Conservation (phyloP, 2,113 vertebrate genomes). For the Neodon shergylaensis region DNA sequence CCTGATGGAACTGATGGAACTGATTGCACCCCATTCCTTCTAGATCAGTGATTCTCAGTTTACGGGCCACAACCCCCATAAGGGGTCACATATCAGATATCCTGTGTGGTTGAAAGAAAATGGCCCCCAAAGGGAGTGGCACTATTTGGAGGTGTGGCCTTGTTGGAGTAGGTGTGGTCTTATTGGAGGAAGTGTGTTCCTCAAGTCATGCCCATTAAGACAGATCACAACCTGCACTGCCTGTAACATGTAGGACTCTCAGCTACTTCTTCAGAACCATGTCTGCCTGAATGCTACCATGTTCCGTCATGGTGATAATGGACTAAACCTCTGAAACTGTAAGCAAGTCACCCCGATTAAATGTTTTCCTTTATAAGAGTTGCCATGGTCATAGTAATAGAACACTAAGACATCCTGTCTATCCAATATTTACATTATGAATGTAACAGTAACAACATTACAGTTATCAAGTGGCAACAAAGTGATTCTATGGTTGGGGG, state of each 20-base stretch:
- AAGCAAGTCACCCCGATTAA: background rate
- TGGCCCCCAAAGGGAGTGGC: background rate
- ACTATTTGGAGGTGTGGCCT: background rate
- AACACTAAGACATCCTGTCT: background rate
- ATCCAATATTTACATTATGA: background rate
- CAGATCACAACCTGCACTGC: background rate
- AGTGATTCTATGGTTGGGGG: background rate
- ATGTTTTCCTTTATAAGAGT: background rate
- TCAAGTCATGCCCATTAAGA: background rate
- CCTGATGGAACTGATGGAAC: background rate
- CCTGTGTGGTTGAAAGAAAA: background rate
- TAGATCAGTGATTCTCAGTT: background rate
- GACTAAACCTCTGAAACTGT: background rate
- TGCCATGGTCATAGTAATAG: background rate
- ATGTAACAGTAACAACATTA: background rate
- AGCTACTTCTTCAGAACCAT: background rate
- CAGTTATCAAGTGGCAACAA: background rate
- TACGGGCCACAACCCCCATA: background rate
- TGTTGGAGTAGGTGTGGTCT: background rate
- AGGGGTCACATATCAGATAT: background rate
- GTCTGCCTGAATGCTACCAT: background rate
- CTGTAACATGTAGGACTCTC: background rate
- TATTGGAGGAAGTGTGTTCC: background rate
- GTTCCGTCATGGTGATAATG: background rate
- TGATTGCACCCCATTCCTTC: background rate